phyloP scores from a whole-genome alignment of 1,140 invertebrate genomes.

The Luehdorfia chinensis region DNA sequence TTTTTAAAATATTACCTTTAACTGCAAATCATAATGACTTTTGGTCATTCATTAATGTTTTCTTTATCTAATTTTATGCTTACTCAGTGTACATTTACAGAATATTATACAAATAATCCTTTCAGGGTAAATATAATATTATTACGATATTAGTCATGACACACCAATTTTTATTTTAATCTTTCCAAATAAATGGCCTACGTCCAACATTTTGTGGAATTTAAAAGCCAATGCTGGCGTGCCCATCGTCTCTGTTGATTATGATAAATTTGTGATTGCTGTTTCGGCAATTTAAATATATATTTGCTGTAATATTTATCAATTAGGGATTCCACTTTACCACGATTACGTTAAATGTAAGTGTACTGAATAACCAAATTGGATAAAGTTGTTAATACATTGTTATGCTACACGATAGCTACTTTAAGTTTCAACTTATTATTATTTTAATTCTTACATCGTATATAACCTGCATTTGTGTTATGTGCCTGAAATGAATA shows the following conservation, averaged over 20 bases:
- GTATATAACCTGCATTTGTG: too few relatives aligned
- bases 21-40: too few relatives aligned
- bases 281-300: constrained; percentile 8
- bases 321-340: neutral
- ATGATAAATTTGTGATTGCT: constrained; percentile 17
- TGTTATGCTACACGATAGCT: neutral
- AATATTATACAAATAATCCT: too few relatives aligned
- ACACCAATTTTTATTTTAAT: neutral
- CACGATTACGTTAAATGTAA: neutral
- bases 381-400: neutral
- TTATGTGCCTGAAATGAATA: too few relatives aligned
- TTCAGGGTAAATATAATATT: too few relatives aligned
- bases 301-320: constrained; percentile 3
- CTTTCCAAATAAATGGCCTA: constrained; percentile 1
- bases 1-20: too few relatives aligned
- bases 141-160: too few relatives aligned
- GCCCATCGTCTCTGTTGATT: constrained; percentile 14
- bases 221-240: constrained; percentile 14
- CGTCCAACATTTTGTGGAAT: constrained; percentile 16
- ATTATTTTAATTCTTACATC: too few relatives aligned
- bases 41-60: too few relatives aligned
- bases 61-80: too few relatives aligned
- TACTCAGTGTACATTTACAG: too few relatives aligned
- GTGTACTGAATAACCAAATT: neutral
- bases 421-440: neutral